Percentiles rank a stretch among this genome's conserved stretches.
Evolutionary conservation across 1,140 invertebrate species (phyloP).

Genomic region (Aleiodes sp.): DNA sequence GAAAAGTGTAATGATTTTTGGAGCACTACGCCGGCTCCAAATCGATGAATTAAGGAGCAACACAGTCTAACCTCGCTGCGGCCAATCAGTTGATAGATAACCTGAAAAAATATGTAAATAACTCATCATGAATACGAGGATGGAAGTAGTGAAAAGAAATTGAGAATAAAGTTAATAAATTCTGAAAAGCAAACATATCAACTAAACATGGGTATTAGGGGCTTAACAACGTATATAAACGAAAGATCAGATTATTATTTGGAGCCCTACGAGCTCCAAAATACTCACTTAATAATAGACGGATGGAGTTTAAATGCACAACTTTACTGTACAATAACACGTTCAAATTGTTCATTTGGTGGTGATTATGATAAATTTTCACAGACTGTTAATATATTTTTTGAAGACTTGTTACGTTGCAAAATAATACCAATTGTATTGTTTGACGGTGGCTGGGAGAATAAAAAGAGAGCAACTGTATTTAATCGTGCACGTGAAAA

Average conservation of each 20-base stretch:
- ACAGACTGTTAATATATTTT: slow-evolving; percentile 73
- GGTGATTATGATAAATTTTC: slow-evolving; percentile 87
- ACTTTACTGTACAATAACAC: slow-evolving; percentile 73
- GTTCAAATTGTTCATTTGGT: slow-evolving; percentile 78
- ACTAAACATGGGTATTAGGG: slow-evolving; percentile 79
- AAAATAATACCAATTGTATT: slow-evolving; percentile 80
- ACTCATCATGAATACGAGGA: no score
- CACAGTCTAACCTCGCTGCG: no score
- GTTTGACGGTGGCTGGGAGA: slow-evolving; percentile 84
- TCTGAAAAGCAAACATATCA: slow-evolving; percentile 12
- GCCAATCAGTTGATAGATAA: no score
- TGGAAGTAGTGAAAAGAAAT: slow-evolving; percentile 2
- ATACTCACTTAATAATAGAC: slow-evolving; percentile 82
- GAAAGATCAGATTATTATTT: slow-evolving; percentile 74
- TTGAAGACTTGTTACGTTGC: slow-evolving; percentile 76
- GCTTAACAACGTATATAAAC: slow-evolving; percentile 83
- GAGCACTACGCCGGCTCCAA: no score
- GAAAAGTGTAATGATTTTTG: no score
- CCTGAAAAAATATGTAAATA: no score
- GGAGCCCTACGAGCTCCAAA: slow-evolving; percentile 72
- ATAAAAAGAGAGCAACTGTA: slow-evolving; percentile 79
- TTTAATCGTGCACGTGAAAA: slow-evolving; percentile 72
- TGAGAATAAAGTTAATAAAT: neutral
- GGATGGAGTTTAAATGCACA: slow-evolving; percentile 81
- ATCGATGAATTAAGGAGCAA: no score